These are phyloP conservation scores for Thereva nobilitata DNA, from an alignment of 2,888 invertebrate genomes.

Conservation along the genomic window DNA sequence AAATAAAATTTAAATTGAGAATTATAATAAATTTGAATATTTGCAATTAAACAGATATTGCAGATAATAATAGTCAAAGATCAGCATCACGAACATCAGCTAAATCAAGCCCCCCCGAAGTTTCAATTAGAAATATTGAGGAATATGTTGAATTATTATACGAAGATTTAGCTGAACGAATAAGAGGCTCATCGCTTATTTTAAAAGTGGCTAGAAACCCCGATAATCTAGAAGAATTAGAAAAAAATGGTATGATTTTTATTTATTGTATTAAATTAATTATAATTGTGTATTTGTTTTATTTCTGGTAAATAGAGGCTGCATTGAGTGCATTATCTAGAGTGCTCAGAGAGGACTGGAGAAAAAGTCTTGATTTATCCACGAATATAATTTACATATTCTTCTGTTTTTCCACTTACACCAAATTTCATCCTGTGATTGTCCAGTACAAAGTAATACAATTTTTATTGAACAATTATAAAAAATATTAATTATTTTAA, in stretches of 20 bases:
- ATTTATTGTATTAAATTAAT: background rate
- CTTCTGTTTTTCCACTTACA: conserved; percentile 95
- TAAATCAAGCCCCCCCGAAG: conserved; percentile 63
- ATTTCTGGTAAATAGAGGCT: conserved; percentile 69
- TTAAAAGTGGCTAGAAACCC: conserved; percentile 90
- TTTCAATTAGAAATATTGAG: conserved; percentile 82
- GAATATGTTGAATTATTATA: conserved; percentile 95
- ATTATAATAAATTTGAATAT: conserved; percentile 1
- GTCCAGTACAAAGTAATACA: conserved; percentile 85
- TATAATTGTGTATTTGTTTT: conserved; percentile 20
- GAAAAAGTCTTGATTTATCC: conserved; percentile 91
- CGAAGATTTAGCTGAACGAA: conserved; percentile 91
- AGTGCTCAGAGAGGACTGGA: conserved; percentile 97
- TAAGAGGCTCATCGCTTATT: conserved; percentile 88
- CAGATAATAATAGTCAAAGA: conserved; percentile 52
- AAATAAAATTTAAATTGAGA: conserved; percentile 24
- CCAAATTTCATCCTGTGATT: conserved; percentile 92
- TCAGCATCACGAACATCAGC: conserved; percentile 46
- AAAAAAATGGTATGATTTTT: conserved; percentile 80
- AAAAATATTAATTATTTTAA: conserved; percentile 22
- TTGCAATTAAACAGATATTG: conserved; percentile 46
- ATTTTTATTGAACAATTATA: background rate
- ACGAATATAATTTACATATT: conserved; percentile 97
- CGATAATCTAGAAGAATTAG: conserved; percentile 90
- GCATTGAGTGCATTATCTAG: conserved; percentile 93